Evolutionary conservation across 2,888 invertebrate species (phyloP), one percentile per base, ranked within the genome.

Genomic region (Drosophila limbata): DNA sequence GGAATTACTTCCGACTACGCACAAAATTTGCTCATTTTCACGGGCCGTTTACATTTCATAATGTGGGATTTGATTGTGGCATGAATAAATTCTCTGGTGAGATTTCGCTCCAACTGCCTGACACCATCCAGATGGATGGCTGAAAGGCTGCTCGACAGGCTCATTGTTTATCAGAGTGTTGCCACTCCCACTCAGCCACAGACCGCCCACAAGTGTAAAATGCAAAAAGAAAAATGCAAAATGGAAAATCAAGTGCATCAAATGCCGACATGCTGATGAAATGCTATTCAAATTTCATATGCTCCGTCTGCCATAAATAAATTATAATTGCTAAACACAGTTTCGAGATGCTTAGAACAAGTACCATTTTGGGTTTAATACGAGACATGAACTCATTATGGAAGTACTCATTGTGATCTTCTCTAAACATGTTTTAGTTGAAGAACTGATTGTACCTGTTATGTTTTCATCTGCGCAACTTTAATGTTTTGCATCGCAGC

Each of bases 51-150:
- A 50, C 55, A 62, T 37, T 59, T 63, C 25, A 40, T 40, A 44
- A 28, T 61, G 21, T 17, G 48, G 17, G 33, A 71, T 47, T 62
- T 51, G 47, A 25, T 51, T 56, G 74, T 66, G 77, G 66, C 40
- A 59, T 66, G 21, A 72, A 55, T 62, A 48, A 77, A 78, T 74
- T 53, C 74, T 60, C 48, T 48, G 60, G 15, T 63, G 59, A 62
- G 79, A 79, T 67, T 74, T 64, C 61, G 61, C 74, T 35, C 42
- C 33, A 77, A 76, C 59, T 59, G 64, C n/a, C 57, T 70, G 75
- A 77, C 77, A 77, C 69, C 40, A 35, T 19, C 8, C 39, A 45
- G 63, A 35, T 48, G 60, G 60, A 17, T 48, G 52, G 48, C 13
- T 63, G 65, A 73, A 77, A 52, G 61, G 21, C 25, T 15, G 42